These are phyloP conservation scores for Oceanodroma leucorhoa DNA, from an alignment of 2,797 vertebrate species.

Conservation along the genomic window DNA sequence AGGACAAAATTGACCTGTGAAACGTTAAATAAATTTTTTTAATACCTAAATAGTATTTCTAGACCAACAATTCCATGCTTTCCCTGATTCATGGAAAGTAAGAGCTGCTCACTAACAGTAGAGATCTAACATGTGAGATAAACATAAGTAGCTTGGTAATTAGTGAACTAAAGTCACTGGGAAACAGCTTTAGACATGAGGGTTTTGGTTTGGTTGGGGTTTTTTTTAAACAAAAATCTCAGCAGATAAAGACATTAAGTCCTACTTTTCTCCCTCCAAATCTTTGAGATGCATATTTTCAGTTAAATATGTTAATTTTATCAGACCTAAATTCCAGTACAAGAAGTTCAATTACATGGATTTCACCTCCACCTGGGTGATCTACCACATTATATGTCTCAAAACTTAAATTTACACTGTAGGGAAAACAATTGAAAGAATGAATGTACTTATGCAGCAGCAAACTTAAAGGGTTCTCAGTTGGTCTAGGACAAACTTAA, in stretches of 20 bases:
- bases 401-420: neutral
- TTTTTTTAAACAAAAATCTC: neutral
- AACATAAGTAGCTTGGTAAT: neutral
- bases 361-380: neutral
- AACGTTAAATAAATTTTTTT: neutral
- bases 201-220: neutral
- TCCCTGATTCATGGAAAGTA: neutral
- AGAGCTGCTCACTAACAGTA: neutral
- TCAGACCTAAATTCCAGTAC: neutral
- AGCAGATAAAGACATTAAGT: neutral
- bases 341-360: neutral
- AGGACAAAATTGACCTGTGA: neutral
- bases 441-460: neutral
- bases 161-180: neutral
- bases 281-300: neutral
- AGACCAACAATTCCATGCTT: neutral
- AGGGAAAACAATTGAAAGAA: neutral
- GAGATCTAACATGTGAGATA: neutral
- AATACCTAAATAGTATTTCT: neutral
- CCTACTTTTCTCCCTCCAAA: neutral
- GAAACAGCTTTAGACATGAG: neutral
- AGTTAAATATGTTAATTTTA: neutral
- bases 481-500: neutral
- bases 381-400: rapidly evolving
- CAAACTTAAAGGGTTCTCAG: neutral